These are phyloP conservation scores for Siniperca undulata DNA, from an alignment of 2,797 vertebrate genomes.

Conservation along the genomic window DNA sequence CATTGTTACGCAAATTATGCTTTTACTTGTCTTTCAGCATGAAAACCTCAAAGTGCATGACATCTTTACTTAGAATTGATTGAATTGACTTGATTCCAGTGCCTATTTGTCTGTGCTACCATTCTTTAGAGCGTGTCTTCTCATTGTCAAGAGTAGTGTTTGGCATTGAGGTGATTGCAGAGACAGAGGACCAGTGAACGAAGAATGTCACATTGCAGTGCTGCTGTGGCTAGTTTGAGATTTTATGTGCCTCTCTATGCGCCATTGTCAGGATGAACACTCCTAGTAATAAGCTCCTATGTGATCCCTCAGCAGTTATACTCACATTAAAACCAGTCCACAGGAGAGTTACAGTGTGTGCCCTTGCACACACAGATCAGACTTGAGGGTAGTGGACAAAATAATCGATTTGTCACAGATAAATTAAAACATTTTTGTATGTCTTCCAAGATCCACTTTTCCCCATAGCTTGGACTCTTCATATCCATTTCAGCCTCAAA, in stretches of 20 bases:
- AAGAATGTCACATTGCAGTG: slow-evolving; percentile 52
- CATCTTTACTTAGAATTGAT: slow-evolving; percentile 31
- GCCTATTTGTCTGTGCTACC: slow-evolving; percentile 11
- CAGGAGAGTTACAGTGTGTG: slow-evolving; percentile 65
- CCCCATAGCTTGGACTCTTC: slow-evolving; percentile 33
- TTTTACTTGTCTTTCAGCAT: slow-evolving; percentile 30
- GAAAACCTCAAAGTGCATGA: slow-evolving; percentile 22
- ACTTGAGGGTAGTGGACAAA: slow-evolving; percentile 69
- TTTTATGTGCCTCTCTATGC: slow-evolving; percentile 69
- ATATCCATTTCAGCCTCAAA: slow-evolving; percentile 58
- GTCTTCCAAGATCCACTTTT: slow-evolving; percentile 55
- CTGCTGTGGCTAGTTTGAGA: slow-evolving; percentile 64
- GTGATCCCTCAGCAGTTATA: slow-evolving; percentile 79
- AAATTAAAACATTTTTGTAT: slow-evolving; percentile 69
- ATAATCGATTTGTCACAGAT: slow-evolving; percentile 77
- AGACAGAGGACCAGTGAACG: slow-evolving; percentile 34
- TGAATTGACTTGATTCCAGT: slow-evolving; percentile 19
- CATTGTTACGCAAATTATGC: slow-evolving; percentile 31
- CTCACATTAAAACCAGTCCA: slow-evolving; percentile 73
- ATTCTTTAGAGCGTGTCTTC: background rate
- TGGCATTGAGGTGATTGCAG: background rate
- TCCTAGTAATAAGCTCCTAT: slow-evolving; percentile 76
- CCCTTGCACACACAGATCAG: slow-evolving; percentile 66
- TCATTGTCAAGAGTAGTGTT: background rate
- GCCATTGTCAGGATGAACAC: slow-evolving; percentile 72